Percentiles rank a stretch among this genome's conserved stretches.
phyloP scores from a whole-genome alignment of 2,797 vertebrate genomes.

The Erpetoichthys calabaricus region DNA sequence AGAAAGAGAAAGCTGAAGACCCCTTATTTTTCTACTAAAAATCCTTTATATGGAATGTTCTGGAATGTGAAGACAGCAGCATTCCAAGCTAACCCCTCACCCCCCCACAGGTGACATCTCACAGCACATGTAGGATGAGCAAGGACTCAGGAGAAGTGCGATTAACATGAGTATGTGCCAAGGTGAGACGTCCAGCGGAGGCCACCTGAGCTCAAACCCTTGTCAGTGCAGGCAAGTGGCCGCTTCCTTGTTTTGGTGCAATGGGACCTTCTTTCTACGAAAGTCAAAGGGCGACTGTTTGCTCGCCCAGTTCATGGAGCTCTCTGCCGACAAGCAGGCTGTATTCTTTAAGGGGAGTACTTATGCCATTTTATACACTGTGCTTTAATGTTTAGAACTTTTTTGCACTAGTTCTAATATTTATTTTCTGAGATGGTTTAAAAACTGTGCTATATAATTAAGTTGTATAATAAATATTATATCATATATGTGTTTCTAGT shows the following conservation, averaged over 20 bases:
- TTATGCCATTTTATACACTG: constrained; percentile 74
- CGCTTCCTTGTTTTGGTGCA: not conserved
- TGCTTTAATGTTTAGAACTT: constrained; percentile 67
- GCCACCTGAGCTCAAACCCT: not conserved
- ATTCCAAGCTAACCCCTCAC: no score
- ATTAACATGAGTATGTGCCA: no score
- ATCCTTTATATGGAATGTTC: no score
- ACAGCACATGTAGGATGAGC: no score
- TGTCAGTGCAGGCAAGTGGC: not conserved
- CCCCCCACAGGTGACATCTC: no score
- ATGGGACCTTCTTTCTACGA: constrained; percentile 12
- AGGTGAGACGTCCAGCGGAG: not conserved
- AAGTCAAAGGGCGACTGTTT: not conserved
- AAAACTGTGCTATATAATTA: constrained; percentile 55
- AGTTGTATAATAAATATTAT: constrained; percentile 57
- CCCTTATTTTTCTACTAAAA: no score
- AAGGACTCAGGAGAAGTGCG: no score
- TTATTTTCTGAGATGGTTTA: constrained; percentile 62
- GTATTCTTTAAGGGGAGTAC: constrained; percentile 40
- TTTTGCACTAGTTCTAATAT: constrained; percentile 70
- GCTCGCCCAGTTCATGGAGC: not conserved
- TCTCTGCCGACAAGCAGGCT: constrained; percentile 39
- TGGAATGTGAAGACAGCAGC: no score
- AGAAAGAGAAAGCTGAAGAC: no score
- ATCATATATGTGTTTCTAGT: constrained; percentile 67